Base-by-base conservation (phyloP, 2,888 invertebrate species). In the Neoitamus cyanurus region DNA sequence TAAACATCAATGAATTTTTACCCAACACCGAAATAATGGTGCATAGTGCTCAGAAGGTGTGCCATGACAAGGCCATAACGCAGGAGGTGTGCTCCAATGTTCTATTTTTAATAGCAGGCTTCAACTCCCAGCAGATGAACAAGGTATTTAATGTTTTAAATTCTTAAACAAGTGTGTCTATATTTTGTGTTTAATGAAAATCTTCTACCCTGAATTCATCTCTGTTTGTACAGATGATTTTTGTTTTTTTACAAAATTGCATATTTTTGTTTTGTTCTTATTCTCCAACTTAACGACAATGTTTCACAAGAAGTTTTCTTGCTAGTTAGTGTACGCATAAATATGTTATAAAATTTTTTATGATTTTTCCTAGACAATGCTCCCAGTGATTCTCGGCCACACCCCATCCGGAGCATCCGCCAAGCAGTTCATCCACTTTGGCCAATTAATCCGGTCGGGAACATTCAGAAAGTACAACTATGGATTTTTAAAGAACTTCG, bases 81-180 rank as follows among this genome's bases (percentile, higher is more conserved):
- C 92, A 93, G 88, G 89, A 90, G 70, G 88, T 94, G 25, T 95
- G 95, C 88, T 91, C 93, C 82, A 92, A 93, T 87, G 89, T 93
- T 42, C 90, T 95, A 42, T 94, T 94, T 89, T 88, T 94, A 78
- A 90, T 94, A 1, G 93, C 93, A 58, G 95, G 95, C 73, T 92
- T 92, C 86, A 93, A 93, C 90, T 90, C 91, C 4, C 90, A 92
- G 69, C 93, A 94, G 88, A 89, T 94, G 85, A 94, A 94, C 89
- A 91, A 90, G 89, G 94, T 94, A 42, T 48, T 48, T 3, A 13
- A 48, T 15, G 11, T 48, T 48, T n/a, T n/a, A n/a, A 6, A 31
- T 31, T 31, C 31, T 4, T 31, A 31, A 31, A 5, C 5, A 31
- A 31, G 2, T 4, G 5, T 2, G 3, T 31, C 31, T 31, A 4